A percentile compares a stretch with the other conserved stretches of the same genome.
phyloP scores from a whole-genome alignment of 2,888 invertebrate genomes.

The Hydroisotoma schaefferi region DNA sequence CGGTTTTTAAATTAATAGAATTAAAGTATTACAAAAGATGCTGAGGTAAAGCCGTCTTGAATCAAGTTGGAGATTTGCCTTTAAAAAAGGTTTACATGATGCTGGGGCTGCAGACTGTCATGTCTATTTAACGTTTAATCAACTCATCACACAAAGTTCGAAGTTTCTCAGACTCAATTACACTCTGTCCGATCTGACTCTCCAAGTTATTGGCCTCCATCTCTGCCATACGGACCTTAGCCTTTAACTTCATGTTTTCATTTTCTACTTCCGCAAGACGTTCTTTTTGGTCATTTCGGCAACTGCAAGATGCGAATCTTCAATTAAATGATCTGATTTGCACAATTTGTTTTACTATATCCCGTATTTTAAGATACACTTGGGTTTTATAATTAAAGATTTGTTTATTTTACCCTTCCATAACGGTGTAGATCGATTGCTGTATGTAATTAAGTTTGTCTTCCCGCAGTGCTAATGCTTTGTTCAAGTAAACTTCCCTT shows the following conservation, averaged over 20 bases:
- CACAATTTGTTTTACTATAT: not conserved
- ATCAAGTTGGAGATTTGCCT: no score
- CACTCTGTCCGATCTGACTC: constrained; percentile 6
- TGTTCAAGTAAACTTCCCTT: not conserved
- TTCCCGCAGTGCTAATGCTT: not conserved
- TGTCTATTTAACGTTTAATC: constrained; percentile 6
- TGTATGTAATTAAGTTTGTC: constrained; percentile 1
- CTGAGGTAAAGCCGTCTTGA: no score
- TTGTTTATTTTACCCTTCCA: constrained; percentile 1
- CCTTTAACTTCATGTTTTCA: constrained; percentile 8
- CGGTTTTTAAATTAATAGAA: no score
- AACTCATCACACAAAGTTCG: constrained; percentile 9
- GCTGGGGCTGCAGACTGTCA: not conserved
- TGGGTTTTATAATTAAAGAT: no score
- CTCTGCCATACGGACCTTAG: constrained; percentile 10
- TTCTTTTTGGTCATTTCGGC: not conserved
- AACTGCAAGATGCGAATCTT: not conserved
- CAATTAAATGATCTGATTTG: no score
- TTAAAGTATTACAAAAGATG: no score
- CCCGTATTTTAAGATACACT: not conserved
- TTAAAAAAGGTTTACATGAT: not conserved
- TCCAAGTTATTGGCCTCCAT: constrained; percentile 5
- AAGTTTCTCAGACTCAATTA: not conserved
- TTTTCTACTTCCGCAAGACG: not conserved
- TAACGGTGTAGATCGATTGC: not conserved